A percentile compares a stretch with the other conserved stretches of the same genome.
phyloP scores from a whole-genome alignment of 2,797 vertebrate genomes.

The Notoglanidium macrostoma region DNA sequence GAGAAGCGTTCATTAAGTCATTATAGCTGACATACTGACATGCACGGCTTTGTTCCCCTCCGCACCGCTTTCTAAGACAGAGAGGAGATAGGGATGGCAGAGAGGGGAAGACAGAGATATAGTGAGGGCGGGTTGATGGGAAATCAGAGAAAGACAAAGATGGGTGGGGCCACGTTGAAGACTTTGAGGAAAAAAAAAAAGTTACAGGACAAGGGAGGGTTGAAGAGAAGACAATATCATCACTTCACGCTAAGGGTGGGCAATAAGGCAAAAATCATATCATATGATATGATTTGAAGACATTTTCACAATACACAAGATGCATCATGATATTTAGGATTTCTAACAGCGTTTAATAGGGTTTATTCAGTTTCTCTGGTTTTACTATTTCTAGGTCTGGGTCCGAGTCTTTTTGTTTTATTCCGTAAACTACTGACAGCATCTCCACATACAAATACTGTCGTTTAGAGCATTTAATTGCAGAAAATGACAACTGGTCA shows the following conservation, averaged over 20 bases:
- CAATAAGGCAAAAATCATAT: background rate
- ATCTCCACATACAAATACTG: too few relatives aligned
- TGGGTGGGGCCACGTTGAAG: background rate
- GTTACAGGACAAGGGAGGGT: constrained; percentile 10
- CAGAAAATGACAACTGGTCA: too few relatives aligned
- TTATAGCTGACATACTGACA: constrained; percentile 78
- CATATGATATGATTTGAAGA: constrained; percentile 3
- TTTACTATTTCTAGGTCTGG: too few relatives aligned
- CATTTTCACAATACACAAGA: background rate
- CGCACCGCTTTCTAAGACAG: constrained; percentile 60
- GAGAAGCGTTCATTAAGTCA: constrained; percentile 86
- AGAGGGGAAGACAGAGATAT: constrained; percentile 1
- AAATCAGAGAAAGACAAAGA: constrained; percentile 49
- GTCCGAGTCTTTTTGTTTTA: too few relatives aligned
- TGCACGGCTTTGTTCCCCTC: constrained; percentile 75
- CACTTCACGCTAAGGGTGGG: background rate
- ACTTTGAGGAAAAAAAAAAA: background rate
- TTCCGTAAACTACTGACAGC: too few relatives aligned
- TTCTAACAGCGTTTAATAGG: background rate
- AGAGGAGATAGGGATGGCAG: constrained; percentile 33
- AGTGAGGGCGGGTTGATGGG: constrained; percentile 30
- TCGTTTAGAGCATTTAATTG: too few relatives aligned
- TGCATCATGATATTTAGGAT: background rate
- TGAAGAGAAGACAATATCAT: constrained; percentile 26
- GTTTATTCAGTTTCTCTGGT: too few relatives aligned